Evolutionary conservation across 2,113 vertebrate species (phyloP), one percentile per base, ranked within the genome.

Genomic region (Odocoileus hemionus): DNA sequence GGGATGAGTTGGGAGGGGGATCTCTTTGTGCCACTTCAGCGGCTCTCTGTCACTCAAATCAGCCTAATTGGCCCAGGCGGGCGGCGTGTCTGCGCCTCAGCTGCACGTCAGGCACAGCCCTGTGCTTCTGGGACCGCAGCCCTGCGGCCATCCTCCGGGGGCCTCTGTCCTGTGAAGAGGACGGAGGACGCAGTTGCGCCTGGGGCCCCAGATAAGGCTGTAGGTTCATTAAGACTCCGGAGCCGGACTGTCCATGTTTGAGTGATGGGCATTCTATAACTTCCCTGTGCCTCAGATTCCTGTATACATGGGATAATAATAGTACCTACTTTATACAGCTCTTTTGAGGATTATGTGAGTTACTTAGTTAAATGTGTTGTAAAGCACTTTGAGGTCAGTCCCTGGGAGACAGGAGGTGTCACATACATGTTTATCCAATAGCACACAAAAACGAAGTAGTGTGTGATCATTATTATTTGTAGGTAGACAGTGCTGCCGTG

Each of bases 321-420:
- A 64, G 60, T 78, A 23, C 54, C 80, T 67, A n/a, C 52, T 74
- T 83, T 57, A 52, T 85, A 54, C 17, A 83, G 25, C 58, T 76
- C 15, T 67, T 47, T 55, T 15, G 84, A 95, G 28, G 33, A 58
- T 58, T 50, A 8, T 23, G 26, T 84, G 52, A 84, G 28, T 76
- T 64, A 28, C 57, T 85, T 94, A 67, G 74, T 76, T 87, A 39
- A 90, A 52, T 85, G 43, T 58, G 74, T 60, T 52, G 15, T 70
- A 86, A 95, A 83, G 50, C 89, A 45, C 47, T 52, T 87, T 55
- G 80, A 86, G 14, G 58, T 61, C 50, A 58, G 10, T 21, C 25
- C 83, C 61, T 78, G 21, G 36, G 89, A 83, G 43, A 47, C 3
- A 47, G 36, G 47, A 86, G 80, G 43, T 92, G 28, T 78, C 64